Evolutionary conservation across 2,888 invertebrate species (phyloP).

Genomic region (Oxycera nigricornis): DNA sequence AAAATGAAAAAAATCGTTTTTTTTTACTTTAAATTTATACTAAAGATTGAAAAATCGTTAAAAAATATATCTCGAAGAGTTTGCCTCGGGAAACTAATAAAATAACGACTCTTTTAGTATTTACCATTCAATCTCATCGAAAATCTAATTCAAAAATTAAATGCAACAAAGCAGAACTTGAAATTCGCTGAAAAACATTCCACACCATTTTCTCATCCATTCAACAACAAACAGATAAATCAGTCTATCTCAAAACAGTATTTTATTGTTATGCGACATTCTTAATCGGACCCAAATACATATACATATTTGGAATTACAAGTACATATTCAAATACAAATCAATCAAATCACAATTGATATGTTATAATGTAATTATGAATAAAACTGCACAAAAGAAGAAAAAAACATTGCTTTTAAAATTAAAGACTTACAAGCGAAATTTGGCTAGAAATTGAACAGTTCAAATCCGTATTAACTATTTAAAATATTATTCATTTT

Average conservation of each 20-base stretch:
- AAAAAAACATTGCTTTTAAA: not conserved
- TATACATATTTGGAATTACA: conserved; percentile 2
- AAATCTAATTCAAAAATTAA: not conserved
- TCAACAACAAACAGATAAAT: not conserved
- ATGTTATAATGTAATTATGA: conserved; percentile 23
- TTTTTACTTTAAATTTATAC: too few relatives aligned
- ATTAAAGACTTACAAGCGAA: not conserved
- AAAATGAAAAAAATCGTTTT: too few relatives aligned
- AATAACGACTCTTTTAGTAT: too few relatives aligned
- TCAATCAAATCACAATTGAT: conserved; percentile 21
- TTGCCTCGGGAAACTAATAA: too few relatives aligned
- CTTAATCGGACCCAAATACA: conserved; percentile 6
- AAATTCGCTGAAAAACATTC: too few relatives aligned
- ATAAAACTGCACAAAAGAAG: not conserved
- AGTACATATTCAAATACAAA: not conserved
- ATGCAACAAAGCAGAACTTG: too few relatives aligned
- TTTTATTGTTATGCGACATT: conserved; percentile 10
- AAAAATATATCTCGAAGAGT: too few relatives aligned
- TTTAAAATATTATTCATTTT: too few relatives aligned
- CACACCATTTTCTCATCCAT: too few relatives aligned
- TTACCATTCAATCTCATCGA: not conserved
- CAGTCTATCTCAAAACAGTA: conserved; percentile 25
- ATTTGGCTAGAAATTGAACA: too few relatives aligned
- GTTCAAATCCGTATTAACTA: too few relatives aligned
- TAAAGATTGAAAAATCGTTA: too few relatives aligned